phyloP scores from a whole-genome alignment of 2,888 invertebrate genomes.

The Pandemis cinnamomeana region DNA sequence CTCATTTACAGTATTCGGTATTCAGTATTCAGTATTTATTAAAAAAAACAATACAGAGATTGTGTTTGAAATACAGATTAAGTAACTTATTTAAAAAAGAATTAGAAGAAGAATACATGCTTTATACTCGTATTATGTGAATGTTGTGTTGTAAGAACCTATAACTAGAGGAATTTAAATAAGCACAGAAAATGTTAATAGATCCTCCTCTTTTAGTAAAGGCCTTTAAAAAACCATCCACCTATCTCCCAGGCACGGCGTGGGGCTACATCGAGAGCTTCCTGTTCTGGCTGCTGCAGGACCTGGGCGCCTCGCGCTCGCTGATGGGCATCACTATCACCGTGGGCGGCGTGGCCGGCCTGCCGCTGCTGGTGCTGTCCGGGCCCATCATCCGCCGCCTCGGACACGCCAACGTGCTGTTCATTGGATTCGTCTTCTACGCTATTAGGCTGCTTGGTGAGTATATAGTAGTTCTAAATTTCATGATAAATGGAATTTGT shows the following conservation, averaged over 20 bases:
- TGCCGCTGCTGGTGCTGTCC: conserved; percentile 90
- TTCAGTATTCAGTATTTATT: too few relatives aligned
- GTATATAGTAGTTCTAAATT: conserved; percentile 40
- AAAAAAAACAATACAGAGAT: too few relatives aligned
- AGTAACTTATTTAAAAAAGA: too few relatives aligned
- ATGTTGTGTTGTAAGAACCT: too few relatives aligned
- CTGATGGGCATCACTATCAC: conserved; percentile 93
- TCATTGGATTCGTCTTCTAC: conserved; percentile 91
- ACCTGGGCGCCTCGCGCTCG: conserved; percentile 89
- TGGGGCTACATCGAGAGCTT: conserved; percentile 94
- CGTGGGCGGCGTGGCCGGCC: conserved; percentile 90
- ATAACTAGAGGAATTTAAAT: too few relatives aligned
- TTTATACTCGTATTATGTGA: too few relatives aligned
- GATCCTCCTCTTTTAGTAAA: too few relatives aligned
- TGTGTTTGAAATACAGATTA: too few relatives aligned
- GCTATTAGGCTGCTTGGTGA: conserved; percentile 88
- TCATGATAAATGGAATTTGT: too few relatives aligned
- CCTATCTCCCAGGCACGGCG: conserved; percentile 85
- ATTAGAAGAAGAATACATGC: too few relatives aligned
- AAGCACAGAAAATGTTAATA: too few relatives aligned
- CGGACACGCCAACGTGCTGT: conserved; percentile 91
- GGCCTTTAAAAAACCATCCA: not conserved
- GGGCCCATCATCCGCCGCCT: conserved; percentile 89
- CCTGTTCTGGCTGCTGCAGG: conserved; percentile 91
- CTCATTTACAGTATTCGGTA: too few relatives aligned